phyloP scores from a whole-genome alignment of 2,113 vertebrate species.

The Phalacrocorax pelagicus region DNA sequence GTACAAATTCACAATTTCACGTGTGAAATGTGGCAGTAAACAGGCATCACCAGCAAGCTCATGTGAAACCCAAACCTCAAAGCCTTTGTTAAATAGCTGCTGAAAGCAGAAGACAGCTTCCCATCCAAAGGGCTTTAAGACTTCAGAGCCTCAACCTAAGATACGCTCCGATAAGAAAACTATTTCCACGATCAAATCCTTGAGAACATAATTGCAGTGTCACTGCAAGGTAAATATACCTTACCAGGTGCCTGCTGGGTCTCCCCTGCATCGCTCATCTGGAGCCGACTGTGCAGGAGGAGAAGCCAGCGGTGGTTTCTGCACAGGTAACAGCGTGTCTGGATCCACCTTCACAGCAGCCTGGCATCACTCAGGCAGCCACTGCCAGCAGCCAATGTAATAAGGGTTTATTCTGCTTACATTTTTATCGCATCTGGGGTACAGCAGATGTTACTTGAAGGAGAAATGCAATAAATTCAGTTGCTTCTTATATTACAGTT shows the following conservation, averaged over 20 bases:
- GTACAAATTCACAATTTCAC: background rate
- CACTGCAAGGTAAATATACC: background rate
- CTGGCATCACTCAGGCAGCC: background rate
- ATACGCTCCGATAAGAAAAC: background rate
- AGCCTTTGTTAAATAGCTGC: background rate
- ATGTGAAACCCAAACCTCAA: background rate
- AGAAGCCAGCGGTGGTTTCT: background rate
- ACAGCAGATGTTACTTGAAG: background rate
- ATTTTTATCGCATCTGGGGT: background rate
- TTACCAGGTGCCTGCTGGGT: background rate
- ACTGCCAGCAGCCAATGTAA: background rate
- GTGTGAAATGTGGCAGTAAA: rapidly evolving
- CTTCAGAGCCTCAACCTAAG: background rate
- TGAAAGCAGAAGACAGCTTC: background rate
- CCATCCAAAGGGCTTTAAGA: background rate
- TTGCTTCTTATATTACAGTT: background rate
- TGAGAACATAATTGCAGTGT: background rate
- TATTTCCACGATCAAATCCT: background rate
- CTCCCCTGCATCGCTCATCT: background rate
- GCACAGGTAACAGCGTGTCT: background rate
- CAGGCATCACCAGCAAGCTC: background rate
- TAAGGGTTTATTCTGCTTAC: background rate
- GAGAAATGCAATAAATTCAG: background rate
- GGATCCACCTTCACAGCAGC: background rate
- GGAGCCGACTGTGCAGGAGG: background rate